Evolutionary conservation across 2,888 invertebrate genomes (phyloP), one percentile per base, ranked within the genome.

Genomic region (Lordiphosa fenestrarum): DNA sequence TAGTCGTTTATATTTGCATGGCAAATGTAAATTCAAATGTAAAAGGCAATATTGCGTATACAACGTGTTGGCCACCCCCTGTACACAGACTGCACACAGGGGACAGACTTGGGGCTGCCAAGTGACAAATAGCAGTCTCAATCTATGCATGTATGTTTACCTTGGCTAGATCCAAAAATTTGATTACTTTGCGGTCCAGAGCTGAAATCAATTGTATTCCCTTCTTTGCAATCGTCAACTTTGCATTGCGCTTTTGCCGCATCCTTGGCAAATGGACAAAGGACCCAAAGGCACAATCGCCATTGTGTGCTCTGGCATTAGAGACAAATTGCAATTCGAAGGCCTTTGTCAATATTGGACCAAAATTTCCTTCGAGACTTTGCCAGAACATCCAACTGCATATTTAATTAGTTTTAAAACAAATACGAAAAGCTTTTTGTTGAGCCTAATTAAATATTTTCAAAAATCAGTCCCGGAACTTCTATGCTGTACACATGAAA

Each of bases 391-490:
- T 58, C 58, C 56, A 66, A 69, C 56, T 55, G 64, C 53, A 62
- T 76, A 64, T 65, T 62, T 57, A 71, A 75, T 64, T 58, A 49
- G 52, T 59, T 66, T 51, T n/a, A 46, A 57, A 40, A 41, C 47
- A 25, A 57, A 46, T 39, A 23, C 50, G 33, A 37, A 41, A 46
- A 25, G 50, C 48, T 36, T 23, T 35, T 39, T 19, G 6, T 36
- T 10, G 33, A 40, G 41, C 62, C 72, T 73, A 77, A 73, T 77
- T 77, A 80, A 80, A 83, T 80, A 83, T 80, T 83, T 74, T 53
- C 72, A 35, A 71, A 71, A 61, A 55, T 73, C 64, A 53, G 54
- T 21, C 54, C 42, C 15, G 48, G 25, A 15, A 25, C n/a, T 38
- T 21, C 25, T 9, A 6, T 37, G 44, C 6, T 21, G 6, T 65